A percentile compares a stretch with the other conserved stretches of the same genome.
These are phyloP conservation scores for Elephas maximus DNA, from an alignment of 2,113 vertebrate species.

Conservation along the genomic window DNA sequence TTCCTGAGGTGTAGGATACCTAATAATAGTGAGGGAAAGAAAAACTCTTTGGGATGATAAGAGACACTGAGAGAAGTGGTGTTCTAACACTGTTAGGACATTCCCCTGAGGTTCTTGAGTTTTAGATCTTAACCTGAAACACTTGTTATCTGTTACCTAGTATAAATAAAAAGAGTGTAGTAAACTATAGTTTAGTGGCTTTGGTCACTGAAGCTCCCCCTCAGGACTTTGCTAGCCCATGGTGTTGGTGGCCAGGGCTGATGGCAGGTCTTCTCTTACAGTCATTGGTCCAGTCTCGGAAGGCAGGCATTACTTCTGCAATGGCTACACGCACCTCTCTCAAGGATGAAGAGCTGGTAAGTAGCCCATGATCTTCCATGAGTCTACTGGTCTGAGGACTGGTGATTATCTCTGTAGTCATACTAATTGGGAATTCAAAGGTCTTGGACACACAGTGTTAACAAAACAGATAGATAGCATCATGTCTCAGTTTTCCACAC, in stretches of 20 bases:
- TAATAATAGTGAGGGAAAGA: constrained; percentile 11
- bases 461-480: neutral
- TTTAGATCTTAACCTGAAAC: constrained; percentile 35
- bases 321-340: constrained; percentile 98
- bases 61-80: constrained; percentile 16
- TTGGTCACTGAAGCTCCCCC: constrained; percentile 32
- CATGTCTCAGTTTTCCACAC: neutral
- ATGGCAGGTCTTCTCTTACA: constrained; percentile 83
- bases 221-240: constrained; percentile 23
- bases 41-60: constrained; percentile 21
- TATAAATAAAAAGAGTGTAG: constrained; percentile 43
- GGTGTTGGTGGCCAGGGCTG: neutral
- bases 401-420: neutral
- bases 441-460: neutral
- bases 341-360: constrained; percentile 99
- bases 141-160: neutral
- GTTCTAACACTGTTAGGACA: constrained; percentile 33
- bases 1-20: neutral
- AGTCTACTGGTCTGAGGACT: neutral
- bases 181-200: neutral
- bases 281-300: constrained; percentile 98
- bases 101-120: neutral
- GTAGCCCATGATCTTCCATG: constrained; percentile 74
- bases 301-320: constrained; percentile 97
- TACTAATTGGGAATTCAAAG: constrained; percentile 38